Evolutionary conservation across 2,888 invertebrate genomes (phyloP).

Genomic region (Pollenia labialis): DNA sequence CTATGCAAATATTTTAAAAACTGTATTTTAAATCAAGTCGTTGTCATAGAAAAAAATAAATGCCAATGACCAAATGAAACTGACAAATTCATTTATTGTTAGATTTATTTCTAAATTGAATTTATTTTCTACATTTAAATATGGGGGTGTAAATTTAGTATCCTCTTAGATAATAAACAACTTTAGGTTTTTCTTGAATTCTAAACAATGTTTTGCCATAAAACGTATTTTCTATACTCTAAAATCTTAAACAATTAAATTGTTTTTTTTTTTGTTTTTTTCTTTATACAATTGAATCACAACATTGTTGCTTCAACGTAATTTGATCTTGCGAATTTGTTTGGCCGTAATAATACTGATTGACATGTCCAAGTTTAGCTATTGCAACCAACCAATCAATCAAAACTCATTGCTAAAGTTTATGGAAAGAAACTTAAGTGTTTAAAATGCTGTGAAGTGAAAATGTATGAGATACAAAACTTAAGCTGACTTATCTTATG

Average conservation of each 20-base stretch:
- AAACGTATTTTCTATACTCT: not conserved
- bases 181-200: constrained; percentile 21
- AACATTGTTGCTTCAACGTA: constrained; percentile 50
- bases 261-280: constrained; percentile 12
- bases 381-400: constrained; percentile 25
- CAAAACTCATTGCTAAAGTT: not conserved
- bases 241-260: constrained; percentile 37
- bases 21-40: not conserved
- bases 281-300: not conserved
- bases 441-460: not conserved
- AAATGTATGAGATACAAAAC: no score
- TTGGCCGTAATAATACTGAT: constrained; percentile 40
- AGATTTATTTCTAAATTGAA: not conserved
- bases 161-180: constrained; percentile 15
- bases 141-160: constrained; percentile 29
- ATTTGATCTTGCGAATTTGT: constrained; percentile 29
- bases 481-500: no score
- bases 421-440: not conserved
- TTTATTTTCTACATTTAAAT: constrained; percentile 5
- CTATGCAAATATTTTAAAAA: not conserved
- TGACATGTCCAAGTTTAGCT: constrained; percentile 25
- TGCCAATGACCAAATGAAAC: constrained; percentile 36
- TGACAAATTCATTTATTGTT: constrained; percentile 52
- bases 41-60: not conserved
- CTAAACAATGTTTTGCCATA: constrained; percentile 1